phyloP scores from a whole-genome alignment of 2,888 invertebrate species.

The Zonitis immaculata region DNA sequence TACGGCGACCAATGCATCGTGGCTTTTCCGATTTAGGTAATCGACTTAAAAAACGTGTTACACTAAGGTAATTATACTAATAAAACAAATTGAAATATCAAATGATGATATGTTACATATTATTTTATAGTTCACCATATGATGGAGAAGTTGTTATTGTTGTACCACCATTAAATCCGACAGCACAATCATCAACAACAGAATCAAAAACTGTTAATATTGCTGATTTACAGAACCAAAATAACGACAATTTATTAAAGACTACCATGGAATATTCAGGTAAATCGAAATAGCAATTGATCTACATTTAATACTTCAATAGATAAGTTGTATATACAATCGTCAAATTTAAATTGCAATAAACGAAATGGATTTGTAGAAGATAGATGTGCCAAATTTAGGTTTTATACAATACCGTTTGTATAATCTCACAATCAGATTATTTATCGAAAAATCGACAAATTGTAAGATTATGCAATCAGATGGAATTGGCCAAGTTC shows the following conservation, averaged over 20 bases:
- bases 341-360: no score
- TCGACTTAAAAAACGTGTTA: slow-evolving; percentile 78
- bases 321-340: no score
- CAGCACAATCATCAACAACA: slow-evolving; percentile 28
- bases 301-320: no score
- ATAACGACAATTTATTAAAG: slow-evolving; percentile 37
- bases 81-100: no score
- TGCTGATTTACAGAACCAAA: neutral
- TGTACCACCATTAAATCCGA: slow-evolving; percentile 50
- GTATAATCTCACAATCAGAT: no score
- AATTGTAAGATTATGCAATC: no score
- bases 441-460: no score
- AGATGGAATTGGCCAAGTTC: no score
- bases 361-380: no score
- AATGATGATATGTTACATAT: no score
- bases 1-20: slow-evolving; percentile 60
- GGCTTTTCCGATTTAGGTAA: slow-evolving; percentile 74
- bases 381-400: no score
- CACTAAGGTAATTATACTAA: slow-evolving; percentile 60
- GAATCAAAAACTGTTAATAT: slow-evolving; percentile 4
- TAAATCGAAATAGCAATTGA: slow-evolving; percentile 43
- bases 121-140: slow-evolving; percentile 33
- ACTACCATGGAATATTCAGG: slow-evolving; percentile 63
- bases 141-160: slow-evolving; percentile 53
- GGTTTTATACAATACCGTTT: no score